Conservation (phyloP, 2,888 invertebrate genomes). For the Cataglyphis rosenhaueri region DNA sequence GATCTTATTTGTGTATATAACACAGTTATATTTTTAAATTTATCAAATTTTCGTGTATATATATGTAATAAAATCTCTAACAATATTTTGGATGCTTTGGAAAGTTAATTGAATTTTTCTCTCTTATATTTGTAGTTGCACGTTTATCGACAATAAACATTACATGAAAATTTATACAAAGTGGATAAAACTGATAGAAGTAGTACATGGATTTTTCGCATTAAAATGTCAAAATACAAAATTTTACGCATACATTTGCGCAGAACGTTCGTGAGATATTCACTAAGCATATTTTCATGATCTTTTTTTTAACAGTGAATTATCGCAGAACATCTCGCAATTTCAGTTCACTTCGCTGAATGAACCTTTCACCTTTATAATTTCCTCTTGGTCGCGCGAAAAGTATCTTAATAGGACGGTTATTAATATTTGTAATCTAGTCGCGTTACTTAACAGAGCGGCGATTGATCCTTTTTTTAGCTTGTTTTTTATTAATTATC, state of each 20-base stretch:
- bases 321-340: slow-evolving; percentile 67
- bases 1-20: too few relatives aligned
- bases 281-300: slow-evolving; percentile 60
- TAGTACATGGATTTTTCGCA: slow-evolving; percentile 42
- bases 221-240: slow-evolving; percentile 66
- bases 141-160: slow-evolving; percentile 16
- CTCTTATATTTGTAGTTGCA: background rate
- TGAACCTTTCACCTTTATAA: slow-evolving; percentile 48
- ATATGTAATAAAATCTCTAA: background rate
- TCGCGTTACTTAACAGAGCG: slow-evolving; percentile 36
- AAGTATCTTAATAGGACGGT: slow-evolving; percentile 66
- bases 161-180: slow-evolving; percentile 22
- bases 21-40: background rate
- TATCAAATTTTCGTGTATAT: background rate
- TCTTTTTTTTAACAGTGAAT: slow-evolving; percentile 49
- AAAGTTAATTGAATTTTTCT: background rate
- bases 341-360: slow-evolving; percentile 34
- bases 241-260: slow-evolving; percentile 56
- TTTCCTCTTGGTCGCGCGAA: slow-evolving; percentile 50
- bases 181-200: slow-evolving; percentile 27
- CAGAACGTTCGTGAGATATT: slow-evolving; percentile 56
- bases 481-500: background rate
- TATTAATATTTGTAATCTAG: slow-evolving; percentile 58
- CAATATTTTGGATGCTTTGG: background rate
- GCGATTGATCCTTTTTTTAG: slow-evolving; percentile 37